Evolutionary conservation across 2,888 invertebrate genomes (phyloP).

Genomic region (Ernsta delagoae): DNA sequence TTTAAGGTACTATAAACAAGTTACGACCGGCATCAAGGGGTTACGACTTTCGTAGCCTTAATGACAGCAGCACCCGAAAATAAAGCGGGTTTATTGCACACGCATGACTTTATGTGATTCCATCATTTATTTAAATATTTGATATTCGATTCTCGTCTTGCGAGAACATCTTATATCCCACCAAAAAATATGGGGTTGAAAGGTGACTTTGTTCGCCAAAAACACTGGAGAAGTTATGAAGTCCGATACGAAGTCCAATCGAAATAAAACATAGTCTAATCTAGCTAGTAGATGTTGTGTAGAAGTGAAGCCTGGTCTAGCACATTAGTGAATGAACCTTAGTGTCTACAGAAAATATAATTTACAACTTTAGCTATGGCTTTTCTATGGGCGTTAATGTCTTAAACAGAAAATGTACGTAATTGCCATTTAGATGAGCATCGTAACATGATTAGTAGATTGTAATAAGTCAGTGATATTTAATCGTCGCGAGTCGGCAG

Average conservation of each 20-base stretch:
- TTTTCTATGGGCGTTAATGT: constrained; percentile 33
- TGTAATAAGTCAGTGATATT: constrained; percentile 72
- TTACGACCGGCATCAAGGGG: constrained; percentile 77
- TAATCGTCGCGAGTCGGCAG: constrained; percentile 75
- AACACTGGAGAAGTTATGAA: no score
- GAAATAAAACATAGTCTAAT: no score
- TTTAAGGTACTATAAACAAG: constrained; percentile 75
- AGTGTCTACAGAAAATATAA: no score
- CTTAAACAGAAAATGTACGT: not conserved
- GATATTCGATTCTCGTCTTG: constrained; percentile 15
- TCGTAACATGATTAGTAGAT: constrained; percentile 63
- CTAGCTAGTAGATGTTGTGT: no score
- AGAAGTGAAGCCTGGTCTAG: no score
- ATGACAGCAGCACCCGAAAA: constrained; percentile 74
- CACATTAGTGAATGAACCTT: no score
- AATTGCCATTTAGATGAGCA: not conserved
- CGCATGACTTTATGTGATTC: constrained; percentile 61
- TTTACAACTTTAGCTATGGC: no score
- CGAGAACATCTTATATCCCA: constrained; percentile 3
- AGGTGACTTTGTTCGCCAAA: no score
- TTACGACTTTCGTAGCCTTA: constrained; percentile 72
- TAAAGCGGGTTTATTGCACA: constrained; percentile 71
- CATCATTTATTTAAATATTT: constrained; percentile 38
- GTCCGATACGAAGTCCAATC: no score
- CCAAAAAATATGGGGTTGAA: no score